Conservation (phyloP, 1,140 invertebrate genomes). For the Nymphalis io region DNA sequence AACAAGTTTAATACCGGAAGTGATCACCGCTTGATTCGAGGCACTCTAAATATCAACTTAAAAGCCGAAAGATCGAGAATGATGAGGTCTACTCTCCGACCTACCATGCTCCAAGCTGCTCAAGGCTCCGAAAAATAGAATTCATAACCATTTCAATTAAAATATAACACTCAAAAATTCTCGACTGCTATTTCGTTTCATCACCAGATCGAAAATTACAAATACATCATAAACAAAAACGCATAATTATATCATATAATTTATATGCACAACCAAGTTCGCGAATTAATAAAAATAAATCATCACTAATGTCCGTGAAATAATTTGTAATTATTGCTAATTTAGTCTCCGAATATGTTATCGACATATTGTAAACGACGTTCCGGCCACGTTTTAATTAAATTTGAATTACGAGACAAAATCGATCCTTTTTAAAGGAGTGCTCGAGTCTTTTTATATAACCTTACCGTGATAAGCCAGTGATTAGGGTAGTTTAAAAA, state of each 20-base stretch:
- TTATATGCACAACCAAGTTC: conserved; percentile 18
- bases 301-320: conserved; percentile 11
- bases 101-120: no score
- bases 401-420: conserved; percentile 5
- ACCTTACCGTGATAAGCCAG: no score
- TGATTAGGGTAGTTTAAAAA: no score
- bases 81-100: no score
- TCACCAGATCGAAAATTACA: not conserved
- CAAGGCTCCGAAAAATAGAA: no score
- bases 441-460: not conserved
- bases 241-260: conserved; percentile 20
- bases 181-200: no score
- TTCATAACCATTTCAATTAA: no score
- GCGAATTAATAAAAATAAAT: conserved; percentile 26
- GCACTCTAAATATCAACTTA: no score
- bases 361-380: conserved; percentile 3
- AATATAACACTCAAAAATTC: no score
- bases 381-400: conserved; percentile 4
- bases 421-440: not conserved
- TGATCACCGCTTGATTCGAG: no score
- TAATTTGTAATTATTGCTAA: conserved; percentile 13
- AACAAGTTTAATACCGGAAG: no score
- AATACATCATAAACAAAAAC: not conserved
- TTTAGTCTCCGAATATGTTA: conserved; percentile 7
- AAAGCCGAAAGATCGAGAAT: no score